Percentiles rank a stretch among this genome's conserved stretches.
phyloP scores from a whole-genome alignment of 2,797 vertebrate species.

The Poeciliopsis infans region DNA sequence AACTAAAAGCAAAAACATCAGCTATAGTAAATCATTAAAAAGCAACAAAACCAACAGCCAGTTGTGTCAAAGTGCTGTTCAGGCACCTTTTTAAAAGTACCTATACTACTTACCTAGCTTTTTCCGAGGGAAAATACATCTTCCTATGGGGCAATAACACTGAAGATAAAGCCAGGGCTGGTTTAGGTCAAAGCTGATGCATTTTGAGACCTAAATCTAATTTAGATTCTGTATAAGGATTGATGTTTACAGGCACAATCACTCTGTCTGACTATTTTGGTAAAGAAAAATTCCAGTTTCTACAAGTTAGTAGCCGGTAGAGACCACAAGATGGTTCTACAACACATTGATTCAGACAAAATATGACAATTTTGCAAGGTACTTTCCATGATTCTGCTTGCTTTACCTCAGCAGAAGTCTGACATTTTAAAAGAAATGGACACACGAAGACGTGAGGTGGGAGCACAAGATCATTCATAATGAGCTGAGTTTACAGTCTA shows the following conservation, averaged over 20 bases:
- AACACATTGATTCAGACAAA: not conserved
- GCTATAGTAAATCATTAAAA: constrained; percentile 19
- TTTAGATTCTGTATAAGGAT: not conserved
- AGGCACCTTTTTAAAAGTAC: not conserved
- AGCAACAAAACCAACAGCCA: constrained; percentile 23
- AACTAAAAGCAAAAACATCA: constrained; percentile 5
- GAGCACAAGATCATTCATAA: constrained; percentile 45
- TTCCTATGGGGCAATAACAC: not conserved
- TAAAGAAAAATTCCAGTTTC: not conserved
- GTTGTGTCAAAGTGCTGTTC: constrained; percentile 25
- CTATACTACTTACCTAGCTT: not conserved
- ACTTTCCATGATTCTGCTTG: not conserved
- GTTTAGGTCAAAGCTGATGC: not conserved
- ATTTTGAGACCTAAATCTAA: not conserved
- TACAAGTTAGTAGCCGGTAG: not conserved
- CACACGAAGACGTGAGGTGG: constrained; percentile 15
- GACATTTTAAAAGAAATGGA: constrained; percentile 39
- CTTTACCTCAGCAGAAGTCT: constrained; percentile 17
- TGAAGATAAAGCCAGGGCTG: not conserved
- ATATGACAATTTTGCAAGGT: not conserved
- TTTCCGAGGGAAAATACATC: not conserved
- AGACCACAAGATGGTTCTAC: not conserved
- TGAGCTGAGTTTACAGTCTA: constrained; percentile 57
- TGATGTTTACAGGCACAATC: not conserved
- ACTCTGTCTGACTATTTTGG: not conserved